These are phyloP conservation scores for Amphiprion ocellaris DNA, from an alignment of 2,113 vertebrate species.

Conservation along the genomic window DNA sequence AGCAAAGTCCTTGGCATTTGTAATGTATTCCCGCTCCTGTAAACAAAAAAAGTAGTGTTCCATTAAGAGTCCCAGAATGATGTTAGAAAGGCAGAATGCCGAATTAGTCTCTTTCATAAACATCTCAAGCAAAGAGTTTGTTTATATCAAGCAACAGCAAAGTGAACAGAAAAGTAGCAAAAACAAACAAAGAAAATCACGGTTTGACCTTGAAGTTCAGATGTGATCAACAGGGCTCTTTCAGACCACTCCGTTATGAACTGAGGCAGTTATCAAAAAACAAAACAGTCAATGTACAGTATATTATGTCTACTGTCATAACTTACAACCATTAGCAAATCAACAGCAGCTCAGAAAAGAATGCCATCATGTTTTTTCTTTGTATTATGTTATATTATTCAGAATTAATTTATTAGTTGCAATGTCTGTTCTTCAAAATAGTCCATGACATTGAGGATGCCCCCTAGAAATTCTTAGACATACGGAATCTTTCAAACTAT, in stretches of 20 bases:
- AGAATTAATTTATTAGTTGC: slow-evolving; percentile 60
- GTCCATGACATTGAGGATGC: slow-evolving; percentile 65
- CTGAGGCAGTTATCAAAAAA: slow-evolving; percentile 49
- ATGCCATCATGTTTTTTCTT: slow-evolving; percentile 32
- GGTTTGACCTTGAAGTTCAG: slow-evolving; percentile 32
- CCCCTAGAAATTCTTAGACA: slow-evolving; percentile 41
- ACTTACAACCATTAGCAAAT: slow-evolving; percentile 54
- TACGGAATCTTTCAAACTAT: slow-evolving; percentile 47
- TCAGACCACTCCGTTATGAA: slow-evolving; percentile 18
- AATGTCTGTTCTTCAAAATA: slow-evolving; percentile 62
- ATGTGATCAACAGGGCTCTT: slow-evolving; percentile 17
- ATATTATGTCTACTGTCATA: slow-evolving; percentile 41
- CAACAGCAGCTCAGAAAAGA: slow-evolving; percentile 58
- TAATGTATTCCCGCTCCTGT: slow-evolving; percentile 50
- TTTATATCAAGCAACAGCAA: slow-evolving; percentile 52
- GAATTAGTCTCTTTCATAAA: slow-evolving; percentile 54
- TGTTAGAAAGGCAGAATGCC: slow-evolving; percentile 55
- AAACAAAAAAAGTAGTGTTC: slow-evolving; percentile 21
- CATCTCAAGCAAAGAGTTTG: slow-evolving; percentile 39
- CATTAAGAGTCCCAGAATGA: slow-evolving; percentile 42
- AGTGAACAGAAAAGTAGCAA: slow-evolving; percentile 45
- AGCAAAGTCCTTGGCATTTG: slow-evolving; percentile 71
- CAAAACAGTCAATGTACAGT: slow-evolving; percentile 65
- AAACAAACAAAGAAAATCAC: slow-evolving; percentile 24
- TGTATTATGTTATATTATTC: slow-evolving; percentile 56